Base-by-base conservation (phyloP, 2,113 vertebrate genomes). In the Acrocephalus arundinaceus region DNA sequence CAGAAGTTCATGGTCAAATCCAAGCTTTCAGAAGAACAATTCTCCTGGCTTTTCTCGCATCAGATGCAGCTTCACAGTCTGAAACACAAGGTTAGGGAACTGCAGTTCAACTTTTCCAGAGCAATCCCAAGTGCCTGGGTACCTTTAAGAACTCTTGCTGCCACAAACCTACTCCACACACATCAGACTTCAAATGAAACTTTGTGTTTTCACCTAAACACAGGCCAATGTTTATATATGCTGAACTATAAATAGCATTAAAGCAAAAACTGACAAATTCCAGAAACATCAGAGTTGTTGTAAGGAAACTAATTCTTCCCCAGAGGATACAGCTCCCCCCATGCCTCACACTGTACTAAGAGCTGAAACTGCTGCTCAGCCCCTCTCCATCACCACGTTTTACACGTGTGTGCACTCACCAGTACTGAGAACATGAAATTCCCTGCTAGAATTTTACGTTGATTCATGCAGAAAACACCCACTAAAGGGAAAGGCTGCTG, bases 181-280 rank as follows among this genome's bases (percentile, higher is more conserved):
- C 63, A 78, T 33, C 70, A 31, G 84, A 91, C 89, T 95, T 95
- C 95, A 96, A 97, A 94, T 94, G 91, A 91, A 96, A 97, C 94
- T 94, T 65, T 49, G 86, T 95, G 89, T 94, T 96, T 96, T 87
- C 91, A 93, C 93, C 91, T 91, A 93, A 97, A 96, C 94, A 95
- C 84, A 65, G 65, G 73, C 94, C 89, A 91, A 1, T 96, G 95
- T 96, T 97, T 97, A 95, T 46, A 67, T 75, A 91, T 11, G 87
- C 93, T 65, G 77, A 79, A 68, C 95, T 96, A 97, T 96, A 97
- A 97, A 96, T 89, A 97, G 94, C 95, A 95, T 95, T 92, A 96
- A 97, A 96, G 94, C 77, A 92, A 90, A 92, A 96, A 28, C 91
- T 94, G 96, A 89, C 86, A 85, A 90, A 97, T 91, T 90, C 94